Conservation (phyloP, 2,113 vertebrate genomes). For the Melanerpes aurifrons region DNA sequence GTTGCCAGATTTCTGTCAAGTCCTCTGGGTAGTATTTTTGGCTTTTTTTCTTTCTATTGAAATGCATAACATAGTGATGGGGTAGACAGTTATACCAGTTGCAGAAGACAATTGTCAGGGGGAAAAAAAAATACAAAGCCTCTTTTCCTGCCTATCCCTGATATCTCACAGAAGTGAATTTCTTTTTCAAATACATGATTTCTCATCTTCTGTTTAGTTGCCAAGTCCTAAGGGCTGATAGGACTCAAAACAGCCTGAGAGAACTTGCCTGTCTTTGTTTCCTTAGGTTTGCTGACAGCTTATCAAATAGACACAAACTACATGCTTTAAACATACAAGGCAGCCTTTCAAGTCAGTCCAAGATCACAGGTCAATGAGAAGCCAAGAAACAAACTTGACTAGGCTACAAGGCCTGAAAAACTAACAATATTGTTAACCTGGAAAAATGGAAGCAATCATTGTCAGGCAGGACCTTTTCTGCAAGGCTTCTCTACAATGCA, state of each 20-base stretch:
- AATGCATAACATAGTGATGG: background rate
- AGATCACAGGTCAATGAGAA: slow-evolving; percentile 48
- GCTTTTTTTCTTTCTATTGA: slow-evolving; percentile 18
- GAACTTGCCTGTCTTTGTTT: slow-evolving; percentile 30
- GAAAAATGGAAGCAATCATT: slow-evolving; percentile 15
- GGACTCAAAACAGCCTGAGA: slow-evolving; percentile 39
- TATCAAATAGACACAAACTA: slow-evolving; percentile 53
- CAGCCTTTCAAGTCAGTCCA: slow-evolving; percentile 47
- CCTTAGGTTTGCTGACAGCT: slow-evolving; percentile 24
- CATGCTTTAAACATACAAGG: slow-evolving; percentile 13
- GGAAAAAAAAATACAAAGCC: background rate
- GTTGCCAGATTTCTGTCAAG: slow-evolving; percentile 43
- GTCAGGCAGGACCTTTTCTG: background rate
- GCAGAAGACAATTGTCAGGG: background rate
- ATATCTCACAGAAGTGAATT: background rate
- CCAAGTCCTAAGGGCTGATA: slow-evolving; percentile 22
- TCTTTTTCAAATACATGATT: slow-evolving; percentile 28
- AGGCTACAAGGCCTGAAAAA: slow-evolving; percentile 34
- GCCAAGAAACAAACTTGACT: slow-evolving; percentile 17
- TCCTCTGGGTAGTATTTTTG: background rate
- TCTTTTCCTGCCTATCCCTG: background rate
- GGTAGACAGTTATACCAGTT: background rate
- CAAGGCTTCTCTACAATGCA: background rate
- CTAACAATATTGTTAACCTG: background rate
- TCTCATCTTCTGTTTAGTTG: slow-evolving; percentile 51